Conservation (phyloP, 2,113 vertebrate species). For the Laticauda laticaudata region DNA sequence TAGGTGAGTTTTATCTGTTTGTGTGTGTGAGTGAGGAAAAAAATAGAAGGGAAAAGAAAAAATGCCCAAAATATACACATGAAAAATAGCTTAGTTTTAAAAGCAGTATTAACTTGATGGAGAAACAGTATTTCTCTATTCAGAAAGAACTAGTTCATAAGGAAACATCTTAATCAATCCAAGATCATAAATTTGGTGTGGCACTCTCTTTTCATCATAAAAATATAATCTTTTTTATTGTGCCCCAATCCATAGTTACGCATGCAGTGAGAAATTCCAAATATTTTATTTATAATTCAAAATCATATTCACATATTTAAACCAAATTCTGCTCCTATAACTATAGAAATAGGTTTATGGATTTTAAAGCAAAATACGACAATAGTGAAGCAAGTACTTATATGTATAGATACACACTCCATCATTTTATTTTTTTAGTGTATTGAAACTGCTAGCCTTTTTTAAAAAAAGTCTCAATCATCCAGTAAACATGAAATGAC, state of each 20-base stretch:
- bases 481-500: background rate
- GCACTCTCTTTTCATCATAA: background rate
- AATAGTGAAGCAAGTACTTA: background rate
- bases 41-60: background rate
- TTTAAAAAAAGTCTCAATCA: background rate
- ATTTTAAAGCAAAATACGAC: background rate
- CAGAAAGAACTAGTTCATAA: background rate
- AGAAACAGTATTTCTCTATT: background rate
- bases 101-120: background rate
- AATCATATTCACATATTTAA: background rate
- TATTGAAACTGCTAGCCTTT: background rate
- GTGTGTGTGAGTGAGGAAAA: background rate
- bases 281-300: background rate
- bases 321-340: background rate
- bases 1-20: background rate
- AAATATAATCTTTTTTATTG: background rate
- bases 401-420: background rate
- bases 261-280: background rate
- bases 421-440: background rate
- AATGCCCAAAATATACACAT: background rate
- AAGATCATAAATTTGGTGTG: background rate
- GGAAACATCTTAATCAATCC: background rate
- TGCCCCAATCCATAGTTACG: background rate
- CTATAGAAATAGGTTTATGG: background rate
- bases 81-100: background rate